Evolutionary conservation across 2,797 vertebrate genomes (phyloP).

Genomic region (Cossypha dichroa): DNA sequence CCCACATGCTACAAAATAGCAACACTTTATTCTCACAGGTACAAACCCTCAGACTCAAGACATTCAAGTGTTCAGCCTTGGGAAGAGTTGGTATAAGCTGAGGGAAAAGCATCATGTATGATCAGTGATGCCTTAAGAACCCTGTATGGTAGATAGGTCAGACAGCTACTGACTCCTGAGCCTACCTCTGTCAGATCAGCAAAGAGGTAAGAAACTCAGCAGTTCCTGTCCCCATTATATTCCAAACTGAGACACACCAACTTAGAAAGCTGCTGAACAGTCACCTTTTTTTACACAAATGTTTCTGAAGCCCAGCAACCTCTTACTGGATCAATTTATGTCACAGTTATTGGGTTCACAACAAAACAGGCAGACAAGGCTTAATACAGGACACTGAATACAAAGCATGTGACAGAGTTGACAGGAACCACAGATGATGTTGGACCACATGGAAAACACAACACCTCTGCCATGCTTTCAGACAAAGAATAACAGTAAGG

Average conservation of each 20-base stretch:
- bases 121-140: not conserved
- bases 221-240: not conserved
- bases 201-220: not conserved
- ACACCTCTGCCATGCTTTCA: not conserved
- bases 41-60: not conserved
- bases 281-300: not conserved
- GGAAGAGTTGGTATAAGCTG: not conserved
- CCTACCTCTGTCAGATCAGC: not conserved
- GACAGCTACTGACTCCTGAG: not conserved
- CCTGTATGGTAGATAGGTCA: rapidly evolving
- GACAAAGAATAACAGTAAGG: not conserved
- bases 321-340: not conserved
- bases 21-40: not conserved
- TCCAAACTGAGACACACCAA: not conserved
- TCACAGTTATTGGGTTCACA: not conserved
- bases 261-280: not conserved
- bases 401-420: not conserved
- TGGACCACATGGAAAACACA: not conserved
- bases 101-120: not conserved
- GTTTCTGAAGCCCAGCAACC: not conserved
- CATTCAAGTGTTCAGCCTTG: rapidly evolving
- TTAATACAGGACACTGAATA: not conserved
- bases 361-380: not conserved
- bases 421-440: not conserved
- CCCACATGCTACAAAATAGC: not conserved